Conservation (phyloP, 1,140 invertebrate genomes). For the Drosophila neocordata region DNA sequence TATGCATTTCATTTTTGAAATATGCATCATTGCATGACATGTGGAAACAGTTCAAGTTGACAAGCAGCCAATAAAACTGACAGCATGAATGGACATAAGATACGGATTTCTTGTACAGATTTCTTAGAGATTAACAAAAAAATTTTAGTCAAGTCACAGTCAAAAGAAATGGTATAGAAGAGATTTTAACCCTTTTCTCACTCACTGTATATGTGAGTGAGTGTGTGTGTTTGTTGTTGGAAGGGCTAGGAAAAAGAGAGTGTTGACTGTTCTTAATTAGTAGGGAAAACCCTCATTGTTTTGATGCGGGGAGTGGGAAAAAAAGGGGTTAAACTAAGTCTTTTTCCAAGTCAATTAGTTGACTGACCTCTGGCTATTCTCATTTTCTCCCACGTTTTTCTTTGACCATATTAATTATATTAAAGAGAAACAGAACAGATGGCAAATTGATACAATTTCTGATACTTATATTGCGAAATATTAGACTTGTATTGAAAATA, state of each 20-base stretch:
- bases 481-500: too few species aligned
- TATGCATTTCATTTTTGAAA: conserved; percentile 70
- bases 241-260: conserved; percentile 23
- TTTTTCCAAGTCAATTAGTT: conserved; percentile 50
- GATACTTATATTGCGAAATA: neutral
- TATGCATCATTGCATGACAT: conserved; percentile 75
- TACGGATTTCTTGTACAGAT: conserved; percentile 26
- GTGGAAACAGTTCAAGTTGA: conserved; percentile 75
- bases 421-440: conserved; percentile 14
- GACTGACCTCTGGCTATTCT: conserved; percentile 42
- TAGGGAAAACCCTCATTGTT: conserved; percentile 33
- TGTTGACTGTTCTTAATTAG: conserved; percentile 59
- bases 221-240: conserved; percentile 12
- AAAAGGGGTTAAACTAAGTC: conserved; percentile 38
- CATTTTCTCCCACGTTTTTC: conserved; percentile 31
- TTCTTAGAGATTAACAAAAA: conserved; percentile 34
- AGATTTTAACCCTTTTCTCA: neutral
- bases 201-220: neutral
- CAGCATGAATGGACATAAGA: conserved; percentile 73
- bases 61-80: conserved; percentile 77
- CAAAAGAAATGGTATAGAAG: conserved; percentile 13
- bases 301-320: neutral
- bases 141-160: conserved; percentile 76
- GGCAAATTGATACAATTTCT: conserved; percentile 30
- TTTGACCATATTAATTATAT: conserved; percentile 4